Evolutionary conservation across 1,140 invertebrate species (phyloP).

Genomic region (Thaumetopoea pityocampa): DNA sequence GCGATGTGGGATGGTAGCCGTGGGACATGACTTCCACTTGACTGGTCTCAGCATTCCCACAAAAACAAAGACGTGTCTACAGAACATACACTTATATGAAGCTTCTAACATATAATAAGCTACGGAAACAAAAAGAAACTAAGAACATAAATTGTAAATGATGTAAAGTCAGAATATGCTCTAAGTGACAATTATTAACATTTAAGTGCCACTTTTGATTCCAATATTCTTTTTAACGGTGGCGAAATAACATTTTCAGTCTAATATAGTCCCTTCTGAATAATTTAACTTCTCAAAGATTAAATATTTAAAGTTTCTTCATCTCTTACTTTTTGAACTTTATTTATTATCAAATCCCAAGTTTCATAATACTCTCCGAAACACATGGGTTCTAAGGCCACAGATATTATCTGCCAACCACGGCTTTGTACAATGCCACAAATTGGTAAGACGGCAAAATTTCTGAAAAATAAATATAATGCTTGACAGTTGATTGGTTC

Average conservation of each 20-base stretch:
- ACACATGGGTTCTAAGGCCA: constrained; percentile 55
- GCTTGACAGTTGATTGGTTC: no score
- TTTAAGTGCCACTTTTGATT: no score
- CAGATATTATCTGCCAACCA: constrained; percentile 63
- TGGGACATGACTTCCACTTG: constrained; percentile 59
- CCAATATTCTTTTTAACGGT: no score
- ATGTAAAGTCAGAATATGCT: no score
- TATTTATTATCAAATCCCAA: constrained; percentile 62
- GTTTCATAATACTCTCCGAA: constrained; percentile 58
- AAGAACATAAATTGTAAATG: no score
- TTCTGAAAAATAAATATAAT: constrained; percentile 36
- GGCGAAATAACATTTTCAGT: no score
- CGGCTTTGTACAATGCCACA: constrained; percentile 60
- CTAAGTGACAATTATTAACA: no score
- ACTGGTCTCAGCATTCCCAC: constrained; percentile 52
- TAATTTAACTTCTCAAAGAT: no score
- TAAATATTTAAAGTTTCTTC: background rate
- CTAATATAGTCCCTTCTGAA: no score
- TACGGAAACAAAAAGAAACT: background rate
- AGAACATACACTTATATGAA: background rate
- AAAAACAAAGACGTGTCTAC: constrained; percentile 43
- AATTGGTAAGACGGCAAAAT: constrained; percentile 59
- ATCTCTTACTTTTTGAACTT: constrained; percentile 44
- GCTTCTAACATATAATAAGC: background rate
- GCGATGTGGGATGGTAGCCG: constrained; percentile 46